phyloP scores from a whole-genome alignment of 2,797 vertebrate genomes.

The Manis javanica region DNA sequence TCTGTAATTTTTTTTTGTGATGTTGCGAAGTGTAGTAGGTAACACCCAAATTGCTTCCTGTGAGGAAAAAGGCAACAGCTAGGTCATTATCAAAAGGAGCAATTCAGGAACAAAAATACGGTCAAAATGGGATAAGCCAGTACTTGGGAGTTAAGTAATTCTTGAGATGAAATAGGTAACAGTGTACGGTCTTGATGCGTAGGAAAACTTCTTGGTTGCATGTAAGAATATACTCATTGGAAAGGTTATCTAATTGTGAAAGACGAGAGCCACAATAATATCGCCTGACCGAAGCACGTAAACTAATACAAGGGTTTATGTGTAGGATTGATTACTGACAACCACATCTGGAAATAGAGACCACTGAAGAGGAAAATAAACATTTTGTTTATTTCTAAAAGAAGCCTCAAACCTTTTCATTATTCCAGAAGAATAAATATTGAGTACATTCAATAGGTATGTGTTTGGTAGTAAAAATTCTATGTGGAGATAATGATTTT shows the following conservation, averaged over 20 bases:
- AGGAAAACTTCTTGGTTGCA: background rate
- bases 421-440: constrained; percentile 20
- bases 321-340: background rate
- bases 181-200: background rate
- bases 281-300: background rate
- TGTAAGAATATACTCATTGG: constrained; percentile 2
- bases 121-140: background rate
- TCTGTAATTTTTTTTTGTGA: background rate
- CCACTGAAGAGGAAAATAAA: background rate
- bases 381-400: constrained; percentile 21
- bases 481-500: constrained; percentile 39
- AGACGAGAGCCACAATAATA: background rate
- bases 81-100: background rate
- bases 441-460: background rate
- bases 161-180: background rate
- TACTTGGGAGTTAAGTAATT: background rate
- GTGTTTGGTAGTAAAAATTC: constrained; percentile 29
- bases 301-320: background rate
- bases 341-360: background rate
- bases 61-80: background rate
- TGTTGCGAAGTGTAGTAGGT: background rate
- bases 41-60: background rate
- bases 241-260: background rate
- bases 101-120: background rate
- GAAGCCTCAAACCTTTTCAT: background rate